Base-by-base conservation (phyloP, 2,113 vertebrate genomes). In the Phylloscopus trochiloides region DNA sequence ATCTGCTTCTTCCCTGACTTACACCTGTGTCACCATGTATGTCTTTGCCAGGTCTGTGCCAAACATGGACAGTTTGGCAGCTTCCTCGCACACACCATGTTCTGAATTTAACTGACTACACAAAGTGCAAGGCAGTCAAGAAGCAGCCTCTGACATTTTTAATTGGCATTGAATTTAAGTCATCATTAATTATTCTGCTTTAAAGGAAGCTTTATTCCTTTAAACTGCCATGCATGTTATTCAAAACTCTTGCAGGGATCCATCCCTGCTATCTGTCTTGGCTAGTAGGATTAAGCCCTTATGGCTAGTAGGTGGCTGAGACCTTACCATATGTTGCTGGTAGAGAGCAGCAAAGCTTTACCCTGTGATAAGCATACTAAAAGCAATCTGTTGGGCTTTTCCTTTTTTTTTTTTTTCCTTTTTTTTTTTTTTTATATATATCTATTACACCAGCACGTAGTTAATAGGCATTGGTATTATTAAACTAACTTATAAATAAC, bases 291-390 rank as follows among this genome's bases (percentile, higher is more conserved):
- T 94, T 95, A 97, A 94, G 77, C 78, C 83, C 88, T 94, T 94
- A 94, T 94, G 93, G 96, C 78, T 97, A 94, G 95, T 96, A 96
- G 93, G 92, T 94, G 90, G 91, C 82, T 94, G 94, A 95, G 95
- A 96, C 93, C 94, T 96, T 94, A 94, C 97, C 94, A 96, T 96
- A 97, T 96, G 93, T 86, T 97, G 88, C 94, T 97, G 95, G 94
- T 97, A 97, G 95, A 97, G 95, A 96, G 95, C 84, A 94, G 86
- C 85, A 93, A 96, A 94, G 94, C 86, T 96, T 94, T 97, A 85
- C 72, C 85, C 82, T 96, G 93, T 95, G 96, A 89, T 89, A 85
- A 97, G 96, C 91, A 96, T 95, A 96, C 95, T 96, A 96, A 96
- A 95, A 95, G 77, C 94, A 96, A 95, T 96, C 92, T 96, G 94